These are phyloP conservation scores for Nyctibius bracteatus DNA, from an alignment of 2,113 vertebrate species.

Conservation along the genomic window DNA sequence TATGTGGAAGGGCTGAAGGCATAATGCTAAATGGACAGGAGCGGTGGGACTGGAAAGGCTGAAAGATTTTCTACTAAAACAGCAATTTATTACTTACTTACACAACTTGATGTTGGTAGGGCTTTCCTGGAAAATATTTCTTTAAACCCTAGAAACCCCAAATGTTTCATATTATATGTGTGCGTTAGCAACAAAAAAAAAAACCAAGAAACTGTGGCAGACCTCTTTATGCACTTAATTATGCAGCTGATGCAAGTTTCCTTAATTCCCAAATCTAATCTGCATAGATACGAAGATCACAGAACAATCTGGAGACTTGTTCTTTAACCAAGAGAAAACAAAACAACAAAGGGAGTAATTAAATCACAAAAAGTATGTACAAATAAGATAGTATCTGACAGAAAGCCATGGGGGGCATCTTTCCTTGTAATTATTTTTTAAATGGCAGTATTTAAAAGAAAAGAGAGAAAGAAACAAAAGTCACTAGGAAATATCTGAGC, in stretches of 20 bases:
- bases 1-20: background rate
- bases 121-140: background rate
- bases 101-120: background rate
- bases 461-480: conserved; percentile 20
- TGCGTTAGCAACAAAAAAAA: background rate
- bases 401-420: conserved; percentile 60
- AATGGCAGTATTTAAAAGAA: conserved; percentile 42
- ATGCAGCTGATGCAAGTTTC: conserved; percentile 49
- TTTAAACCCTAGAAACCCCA: background rate
- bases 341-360: conserved; percentile 68
- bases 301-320: conserved; percentile 57
- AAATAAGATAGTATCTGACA: conserved; percentile 74
- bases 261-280: conserved; percentile 58
- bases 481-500: background rate
- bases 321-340: conserved; percentile 16
- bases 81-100: background rate
- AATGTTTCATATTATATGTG: background rate
- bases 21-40: background rate
- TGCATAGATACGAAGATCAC: conserved; percentile 65
- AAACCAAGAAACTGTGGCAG: background rate
- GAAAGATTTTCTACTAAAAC: background rate
- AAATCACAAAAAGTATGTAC: conserved; percentile 66
- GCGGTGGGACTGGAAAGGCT: background rate
- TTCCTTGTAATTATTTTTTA: conserved; percentile 24
- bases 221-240: conserved; percentile 52